Evolutionary conservation across 2,888 invertebrate species (phyloP).

Genomic region (Sphinx pinastri): DNA sequence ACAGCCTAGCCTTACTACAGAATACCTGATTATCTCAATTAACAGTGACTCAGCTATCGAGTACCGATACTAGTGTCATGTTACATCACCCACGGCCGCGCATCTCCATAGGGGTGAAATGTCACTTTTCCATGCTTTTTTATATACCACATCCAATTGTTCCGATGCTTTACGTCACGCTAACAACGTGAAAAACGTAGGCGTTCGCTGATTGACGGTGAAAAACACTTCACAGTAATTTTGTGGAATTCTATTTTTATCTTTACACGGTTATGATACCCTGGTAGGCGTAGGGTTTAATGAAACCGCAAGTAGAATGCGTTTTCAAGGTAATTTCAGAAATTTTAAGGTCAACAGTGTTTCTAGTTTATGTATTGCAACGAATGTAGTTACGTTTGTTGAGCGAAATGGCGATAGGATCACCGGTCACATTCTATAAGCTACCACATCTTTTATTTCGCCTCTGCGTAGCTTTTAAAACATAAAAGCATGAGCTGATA

Average conservation of each 20-base stretch:
- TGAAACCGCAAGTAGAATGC: neutral
- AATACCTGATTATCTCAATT: too few species aligned
- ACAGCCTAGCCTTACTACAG: too few species aligned
- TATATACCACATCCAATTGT: neutral
- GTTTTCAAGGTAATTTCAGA: neutral
- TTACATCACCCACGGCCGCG: neutral
- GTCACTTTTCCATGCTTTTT: neutral
- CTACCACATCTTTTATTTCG: too few species aligned
- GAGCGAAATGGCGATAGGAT: too few species aligned
- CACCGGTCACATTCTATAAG: too few species aligned
- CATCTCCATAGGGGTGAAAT: neutral
- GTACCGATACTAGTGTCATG: too few species aligned
- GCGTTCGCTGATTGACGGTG: slow-evolving; percentile 3
- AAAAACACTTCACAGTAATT: slow-evolving; percentile 1
- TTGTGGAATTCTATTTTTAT: slow-evolving; percentile 15
- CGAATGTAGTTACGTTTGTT: too few species aligned
- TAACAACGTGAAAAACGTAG: slow-evolving; percentile 2
- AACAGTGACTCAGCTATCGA: too few species aligned
- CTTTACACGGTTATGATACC: neutral
- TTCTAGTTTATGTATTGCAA: too few species aligned
- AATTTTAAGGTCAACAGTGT: too few species aligned
- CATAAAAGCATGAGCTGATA: too few species aligned
- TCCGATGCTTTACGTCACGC: neutral
- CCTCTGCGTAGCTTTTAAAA: too few species aligned
- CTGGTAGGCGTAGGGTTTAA: slow-evolving; percentile 1